These are phyloP conservation scores for Hylaeus anthracinus DNA, from an alignment of 1,140 invertebrate genomes.

Conservation along the genomic window DNA sequence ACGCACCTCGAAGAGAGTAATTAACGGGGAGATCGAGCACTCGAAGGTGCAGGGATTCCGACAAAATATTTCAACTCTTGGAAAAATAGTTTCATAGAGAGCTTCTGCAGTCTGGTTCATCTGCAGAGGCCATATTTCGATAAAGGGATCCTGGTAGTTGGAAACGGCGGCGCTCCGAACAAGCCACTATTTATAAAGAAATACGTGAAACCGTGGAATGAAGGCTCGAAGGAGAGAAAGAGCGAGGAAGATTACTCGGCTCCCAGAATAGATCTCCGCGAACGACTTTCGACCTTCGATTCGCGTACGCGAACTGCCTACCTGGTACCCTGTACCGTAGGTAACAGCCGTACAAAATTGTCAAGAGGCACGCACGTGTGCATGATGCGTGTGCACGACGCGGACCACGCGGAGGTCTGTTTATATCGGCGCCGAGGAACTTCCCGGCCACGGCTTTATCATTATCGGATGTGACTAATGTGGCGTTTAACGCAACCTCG, in stretches of 20 bases:
- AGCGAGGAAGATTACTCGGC: not conserved
- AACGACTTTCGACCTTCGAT: slow-evolving; percentile 38
- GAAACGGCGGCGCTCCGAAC: too few relatives aligned
- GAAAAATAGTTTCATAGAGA: too few relatives aligned
- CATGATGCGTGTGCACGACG: slow-evolving; percentile 8
- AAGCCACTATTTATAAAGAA: too few relatives aligned
- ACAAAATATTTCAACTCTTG: too few relatives aligned
- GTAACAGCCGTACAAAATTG: slow-evolving; percentile 43
- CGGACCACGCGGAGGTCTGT: slow-evolving; percentile 50
- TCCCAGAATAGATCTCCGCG: slow-evolving; percentile 4
- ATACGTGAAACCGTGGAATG: too few relatives aligned
- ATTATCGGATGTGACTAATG: slow-evolving; percentile 76
- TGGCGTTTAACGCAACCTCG: slow-evolving; percentile 75
- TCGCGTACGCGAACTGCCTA: slow-evolving; percentile 19
- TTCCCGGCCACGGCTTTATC: slow-evolving; percentile 71
- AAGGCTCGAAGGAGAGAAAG: too few relatives aligned
- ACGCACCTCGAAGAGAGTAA: not conserved
- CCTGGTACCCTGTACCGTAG: slow-evolving; percentile 4
- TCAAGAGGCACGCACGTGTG: slow-evolving; percentile 39
- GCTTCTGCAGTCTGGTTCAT: too few relatives aligned
- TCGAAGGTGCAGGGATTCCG: too few relatives aligned
- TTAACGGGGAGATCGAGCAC: too few relatives aligned
- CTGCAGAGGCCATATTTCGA: too few relatives aligned
- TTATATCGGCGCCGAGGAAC: slow-evolving; percentile 66
- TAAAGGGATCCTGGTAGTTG: too few relatives aligned